Percentiles rank a stretch among this genome's conserved stretches.
phyloP scores from a whole-genome alignment of 2,888 invertebrate species.

The Ormyrus thymus region DNA sequence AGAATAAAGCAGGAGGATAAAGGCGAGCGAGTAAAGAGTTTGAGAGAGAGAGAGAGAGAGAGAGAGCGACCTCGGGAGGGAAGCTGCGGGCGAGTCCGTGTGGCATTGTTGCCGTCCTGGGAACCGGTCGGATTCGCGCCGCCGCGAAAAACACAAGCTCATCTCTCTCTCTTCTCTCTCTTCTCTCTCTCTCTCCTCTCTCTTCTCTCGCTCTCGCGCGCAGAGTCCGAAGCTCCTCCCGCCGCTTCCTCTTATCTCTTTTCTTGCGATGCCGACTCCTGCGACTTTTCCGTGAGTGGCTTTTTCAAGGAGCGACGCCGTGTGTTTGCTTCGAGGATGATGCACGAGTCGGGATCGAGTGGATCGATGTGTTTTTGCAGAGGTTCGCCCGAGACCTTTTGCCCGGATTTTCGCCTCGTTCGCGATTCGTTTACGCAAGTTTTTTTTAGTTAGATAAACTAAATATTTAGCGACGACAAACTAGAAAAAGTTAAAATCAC shows the following conservation, averaged over 20 bases:
- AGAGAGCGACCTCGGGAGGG: neutral
- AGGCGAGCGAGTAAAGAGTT: conserved; percentile 4
- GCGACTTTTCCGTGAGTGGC: neutral
- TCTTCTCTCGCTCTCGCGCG: neutral
- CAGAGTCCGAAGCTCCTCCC: neutral
- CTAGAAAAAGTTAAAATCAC: too few relatives aligned
- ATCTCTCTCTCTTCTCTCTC: neutral
- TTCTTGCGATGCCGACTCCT: neutral
- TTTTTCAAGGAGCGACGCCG: neutral
- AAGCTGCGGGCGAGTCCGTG: conserved; percentile 28
- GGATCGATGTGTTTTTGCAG: neutral
- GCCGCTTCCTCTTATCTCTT: neutral
- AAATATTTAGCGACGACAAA: too few relatives aligned
- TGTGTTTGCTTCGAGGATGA: neutral
- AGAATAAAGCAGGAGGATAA: conserved; percentile 4
- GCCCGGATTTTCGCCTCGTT: neutral
- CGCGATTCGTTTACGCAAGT: too few relatives aligned
- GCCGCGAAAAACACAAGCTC: conserved; percentile 1
- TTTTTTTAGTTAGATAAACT: too few relatives aligned
- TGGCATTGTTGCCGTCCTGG: conserved; percentile 54
- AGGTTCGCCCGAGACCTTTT: too few relatives aligned
- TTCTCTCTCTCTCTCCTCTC: conserved; percentile 4
- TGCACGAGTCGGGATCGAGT: neutral
- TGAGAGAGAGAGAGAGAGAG: neutral
- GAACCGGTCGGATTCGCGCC: conserved; percentile 60